Conservation (phyloP, 2,888 invertebrate genomes). For the Napeogenes sylphis region DNA sequence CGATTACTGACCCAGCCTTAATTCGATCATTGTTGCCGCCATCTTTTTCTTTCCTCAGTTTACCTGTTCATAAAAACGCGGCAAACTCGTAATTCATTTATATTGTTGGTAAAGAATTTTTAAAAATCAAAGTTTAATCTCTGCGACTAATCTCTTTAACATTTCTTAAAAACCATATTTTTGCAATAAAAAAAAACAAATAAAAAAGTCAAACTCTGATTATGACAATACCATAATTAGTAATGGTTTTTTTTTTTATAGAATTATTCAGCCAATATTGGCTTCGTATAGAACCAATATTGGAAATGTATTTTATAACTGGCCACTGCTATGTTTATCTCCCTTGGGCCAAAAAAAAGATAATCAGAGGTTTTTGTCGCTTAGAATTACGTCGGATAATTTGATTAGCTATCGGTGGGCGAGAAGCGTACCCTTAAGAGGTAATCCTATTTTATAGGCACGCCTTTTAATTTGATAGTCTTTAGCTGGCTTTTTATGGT, state of each 20-base stretch:
- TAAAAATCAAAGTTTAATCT: conserved; percentile 3
- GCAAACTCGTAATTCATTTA: conserved; percentile 33
- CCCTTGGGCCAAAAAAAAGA: conserved; percentile 55
- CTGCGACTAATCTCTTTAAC: background rate
- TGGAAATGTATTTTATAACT: conserved; percentile 38
- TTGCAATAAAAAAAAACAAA: background rate
- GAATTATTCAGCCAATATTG: background rate
- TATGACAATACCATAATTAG: background rate
- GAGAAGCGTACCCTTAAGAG: conserved; percentile 61
- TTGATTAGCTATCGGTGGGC: conserved; percentile 70
- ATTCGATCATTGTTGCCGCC: conserved; percentile 68
- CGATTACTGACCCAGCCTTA: conserved; percentile 75
- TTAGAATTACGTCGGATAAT: conserved; percentile 67
- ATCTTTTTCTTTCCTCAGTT: conserved; percentile 53
- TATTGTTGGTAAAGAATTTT: conserved; percentile 11
- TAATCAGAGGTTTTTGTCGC: conserved; percentile 72
- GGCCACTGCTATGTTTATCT: conserved; percentile 54
- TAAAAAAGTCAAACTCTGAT: background rate
- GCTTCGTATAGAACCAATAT: background rate
- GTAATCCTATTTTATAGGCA: conserved; percentile 64
- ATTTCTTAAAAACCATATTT: background rate
- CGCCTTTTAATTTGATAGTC: conserved; percentile 54
- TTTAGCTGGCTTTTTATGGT: conserved; percentile 31
- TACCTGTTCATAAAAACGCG: conserved; percentile 46
- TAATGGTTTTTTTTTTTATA: no score